Percentiles rank a stretch among this genome's conserved stretches.
Conservation (phyloP, 2,888 invertebrate species). For the Pogonocherus hispidulus region DNA sequence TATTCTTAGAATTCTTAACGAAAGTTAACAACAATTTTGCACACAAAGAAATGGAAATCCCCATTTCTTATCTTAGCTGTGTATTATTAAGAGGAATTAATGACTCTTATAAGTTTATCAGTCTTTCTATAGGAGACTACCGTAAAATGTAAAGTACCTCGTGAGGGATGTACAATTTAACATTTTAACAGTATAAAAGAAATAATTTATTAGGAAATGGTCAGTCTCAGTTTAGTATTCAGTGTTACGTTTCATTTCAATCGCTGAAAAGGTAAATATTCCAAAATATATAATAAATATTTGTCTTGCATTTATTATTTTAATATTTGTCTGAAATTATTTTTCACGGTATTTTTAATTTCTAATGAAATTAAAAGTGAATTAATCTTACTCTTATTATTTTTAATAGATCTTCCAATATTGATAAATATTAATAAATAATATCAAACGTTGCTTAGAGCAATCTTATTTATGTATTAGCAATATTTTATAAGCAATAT, state of each 20-base stretch:
- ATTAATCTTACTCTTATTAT: too few relatives aligned
- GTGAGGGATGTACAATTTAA: neutral
- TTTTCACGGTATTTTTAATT: neutral
- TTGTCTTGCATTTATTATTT: too few relatives aligned
- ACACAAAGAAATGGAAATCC: neutral
- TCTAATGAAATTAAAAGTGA: too few relatives aligned
- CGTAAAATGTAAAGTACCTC: constrained; percentile 29
- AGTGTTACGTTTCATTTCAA: neutral
- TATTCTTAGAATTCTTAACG: too few relatives aligned
- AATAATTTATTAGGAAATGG: neutral
- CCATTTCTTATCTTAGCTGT: constrained; percentile 6
- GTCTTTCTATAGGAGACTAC: neutral
- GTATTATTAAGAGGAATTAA: neutral
- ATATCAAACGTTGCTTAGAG: too few relatives aligned
- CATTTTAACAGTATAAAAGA: constrained; percentile 4
- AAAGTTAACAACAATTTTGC: too few relatives aligned
- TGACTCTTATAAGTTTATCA: neutral
- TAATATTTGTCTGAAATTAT: neutral
- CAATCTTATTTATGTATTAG: too few relatives aligned
- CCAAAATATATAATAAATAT: too few relatives aligned
- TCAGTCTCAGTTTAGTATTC: constrained; percentile 6
- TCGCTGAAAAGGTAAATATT: neutral
- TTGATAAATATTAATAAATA: too few relatives aligned
- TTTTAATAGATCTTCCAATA: too few relatives aligned
- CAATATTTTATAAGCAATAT: too few relatives aligned